These are phyloP conservation scores for Eueides isabella DNA, from an alignment of 1,140 invertebrate genomes.

Conservation along the genomic window DNA sequence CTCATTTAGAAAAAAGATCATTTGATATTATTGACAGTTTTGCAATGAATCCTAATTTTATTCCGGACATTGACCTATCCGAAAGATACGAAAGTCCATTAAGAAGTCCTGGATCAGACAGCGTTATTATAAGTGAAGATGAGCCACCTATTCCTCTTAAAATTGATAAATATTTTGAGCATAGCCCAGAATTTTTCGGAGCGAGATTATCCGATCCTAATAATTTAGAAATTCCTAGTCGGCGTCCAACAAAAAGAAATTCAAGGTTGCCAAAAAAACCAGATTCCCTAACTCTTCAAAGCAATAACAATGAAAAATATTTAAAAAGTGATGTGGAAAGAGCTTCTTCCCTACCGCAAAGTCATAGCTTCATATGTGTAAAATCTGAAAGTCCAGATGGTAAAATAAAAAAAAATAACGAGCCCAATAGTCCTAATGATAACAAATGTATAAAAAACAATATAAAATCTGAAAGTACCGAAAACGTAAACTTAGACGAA, in stretches of 20 bases:
- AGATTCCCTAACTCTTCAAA: slow-evolving; percentile 71
- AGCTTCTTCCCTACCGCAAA: slow-evolving; percentile 75
- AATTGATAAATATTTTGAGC: slow-evolving; percentile 82
- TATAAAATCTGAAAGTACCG: slow-evolving; percentile 31
- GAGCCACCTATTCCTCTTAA: slow-evolving; percentile 78
- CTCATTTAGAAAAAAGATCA: slow-evolving; percentile 39
- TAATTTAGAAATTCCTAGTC: slow-evolving; percentile 70
- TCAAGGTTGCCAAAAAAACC: slow-evolving; percentile 70
- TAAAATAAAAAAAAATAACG: slow-evolving; percentile 33
- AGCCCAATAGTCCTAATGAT: slow-evolving; percentile 17
- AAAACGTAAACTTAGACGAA: slow-evolving; percentile 13
- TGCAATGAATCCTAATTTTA: slow-evolving; percentile 75
- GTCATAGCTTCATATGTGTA: slow-evolving; percentile 61
- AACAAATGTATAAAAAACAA: slow-evolving; percentile 25
- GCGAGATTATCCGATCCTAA: slow-evolving; percentile 74
- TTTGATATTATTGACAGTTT: slow-evolving; percentile 74
- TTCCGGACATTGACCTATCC: slow-evolving; percentile 76
- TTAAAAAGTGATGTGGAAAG: slow-evolving; percentile 61
- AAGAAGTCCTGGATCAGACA: slow-evolving; percentile 71
- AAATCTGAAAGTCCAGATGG: slow-evolving; percentile 47
- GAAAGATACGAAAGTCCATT: slow-evolving; percentile 75
- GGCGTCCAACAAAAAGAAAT: slow-evolving; percentile 66
- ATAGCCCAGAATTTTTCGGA: slow-evolving; percentile 82
- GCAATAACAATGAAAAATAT: slow-evolving; percentile 60
- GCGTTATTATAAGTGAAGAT: slow-evolving; percentile 78